Conservation (phyloP, 1,140 invertebrate species). For the Drosophila ohnishii region DNA sequence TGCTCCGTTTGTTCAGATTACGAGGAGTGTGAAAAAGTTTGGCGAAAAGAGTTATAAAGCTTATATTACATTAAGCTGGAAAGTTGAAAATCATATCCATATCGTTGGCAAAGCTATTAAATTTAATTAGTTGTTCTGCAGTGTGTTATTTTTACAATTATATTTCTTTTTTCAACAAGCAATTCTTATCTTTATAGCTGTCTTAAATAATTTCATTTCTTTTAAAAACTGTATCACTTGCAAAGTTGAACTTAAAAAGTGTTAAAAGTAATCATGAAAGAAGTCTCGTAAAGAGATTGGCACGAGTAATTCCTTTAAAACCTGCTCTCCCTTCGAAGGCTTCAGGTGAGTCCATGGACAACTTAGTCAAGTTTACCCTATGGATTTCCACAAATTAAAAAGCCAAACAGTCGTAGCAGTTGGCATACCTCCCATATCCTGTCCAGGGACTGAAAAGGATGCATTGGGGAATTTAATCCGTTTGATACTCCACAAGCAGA, state of each 20-base stretch:
- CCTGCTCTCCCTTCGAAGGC: not conserved
- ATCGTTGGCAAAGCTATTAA: not conserved
- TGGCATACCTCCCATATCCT: not conserved
- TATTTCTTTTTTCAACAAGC: not conserved
- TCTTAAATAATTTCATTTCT: not conserved
- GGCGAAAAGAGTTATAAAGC: conserved; percentile 10
- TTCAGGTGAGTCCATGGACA: conserved; percentile 5
- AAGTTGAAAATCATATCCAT: conserved; percentile 7
- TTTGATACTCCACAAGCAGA: conserved; percentile 12
- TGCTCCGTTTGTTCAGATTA: conserved; percentile 9
- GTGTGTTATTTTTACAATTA: not conserved
- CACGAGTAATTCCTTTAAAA: not conserved
- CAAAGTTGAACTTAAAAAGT: not conserved
- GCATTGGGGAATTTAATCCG: conserved; percentile 27
- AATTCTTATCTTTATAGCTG: no score
- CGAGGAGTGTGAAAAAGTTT: conserved; percentile 4
- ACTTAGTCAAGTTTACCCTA: conserved; percentile 16
- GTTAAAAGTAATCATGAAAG: not conserved
- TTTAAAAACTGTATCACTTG: not conserved
- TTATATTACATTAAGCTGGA: conserved; percentile 7
- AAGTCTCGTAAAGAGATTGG: not conserved
- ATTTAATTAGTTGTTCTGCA: conserved; percentile 2
- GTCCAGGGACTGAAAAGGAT: not conserved
- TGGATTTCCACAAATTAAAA: conserved; percentile 20
- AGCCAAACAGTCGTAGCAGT: conserved; percentile 13